Conservation (phyloP, 2,113 vertebrate genomes). For the Phainopepla nitens region DNA sequence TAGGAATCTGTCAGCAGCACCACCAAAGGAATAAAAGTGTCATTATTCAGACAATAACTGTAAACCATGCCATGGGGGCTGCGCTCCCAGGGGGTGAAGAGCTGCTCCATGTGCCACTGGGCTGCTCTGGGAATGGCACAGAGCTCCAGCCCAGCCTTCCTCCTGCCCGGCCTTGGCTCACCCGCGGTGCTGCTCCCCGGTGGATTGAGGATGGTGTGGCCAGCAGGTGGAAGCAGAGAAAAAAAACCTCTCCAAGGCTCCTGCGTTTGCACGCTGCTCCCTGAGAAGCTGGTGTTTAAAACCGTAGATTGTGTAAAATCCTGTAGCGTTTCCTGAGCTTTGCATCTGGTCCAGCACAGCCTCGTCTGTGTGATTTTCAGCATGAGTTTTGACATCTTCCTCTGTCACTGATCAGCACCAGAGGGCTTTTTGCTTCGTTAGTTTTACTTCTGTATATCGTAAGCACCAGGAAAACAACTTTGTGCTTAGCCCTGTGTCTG, state of each 20-base stretch:
- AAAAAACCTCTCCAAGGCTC: background rate
- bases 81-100: rapidly evolving
- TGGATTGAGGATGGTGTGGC: background rate
- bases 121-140: background rate
- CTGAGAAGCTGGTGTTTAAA: background rate
- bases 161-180: rapidly evolving
- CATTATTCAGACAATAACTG: background rate
- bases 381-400: background rate
- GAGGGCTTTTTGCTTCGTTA: background rate
- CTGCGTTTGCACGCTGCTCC: background rate
- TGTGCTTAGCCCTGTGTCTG: background rate
- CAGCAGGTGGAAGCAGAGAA: conserved; percentile 61
- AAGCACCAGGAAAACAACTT: background rate
- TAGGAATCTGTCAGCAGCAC: rapidly evolving
- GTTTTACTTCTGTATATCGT: background rate
- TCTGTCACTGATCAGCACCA: background rate
- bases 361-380: background rate
- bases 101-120: rapidly evolving
- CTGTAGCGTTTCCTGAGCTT: background rate
- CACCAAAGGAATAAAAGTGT: background rate
- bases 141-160: background rate
- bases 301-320: background rate
- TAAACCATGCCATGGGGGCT: rapidly evolving
- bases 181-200: rapidly evolving
- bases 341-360: background rate